Evolutionary conservation across 2,797 vertebrate species (phyloP).

Genomic region (Falco cherrug): DNA sequence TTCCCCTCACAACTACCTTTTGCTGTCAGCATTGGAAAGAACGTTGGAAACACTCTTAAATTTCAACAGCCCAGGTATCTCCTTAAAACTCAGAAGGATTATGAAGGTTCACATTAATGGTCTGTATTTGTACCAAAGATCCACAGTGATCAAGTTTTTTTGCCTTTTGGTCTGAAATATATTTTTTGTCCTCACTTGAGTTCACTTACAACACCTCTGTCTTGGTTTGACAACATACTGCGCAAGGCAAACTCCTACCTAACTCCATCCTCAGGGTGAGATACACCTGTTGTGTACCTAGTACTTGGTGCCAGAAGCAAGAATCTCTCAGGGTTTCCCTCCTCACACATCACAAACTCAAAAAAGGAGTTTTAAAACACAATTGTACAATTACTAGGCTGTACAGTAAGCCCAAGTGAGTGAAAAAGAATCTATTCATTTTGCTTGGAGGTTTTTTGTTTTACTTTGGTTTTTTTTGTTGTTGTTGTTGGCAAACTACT

Average conservation of each 20-base stretch:
- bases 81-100: not conserved
- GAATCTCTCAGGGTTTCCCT: not conserved
- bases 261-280: not conserved
- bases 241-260: not conserved
- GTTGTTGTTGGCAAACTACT: too few species aligned
- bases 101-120: not conserved
- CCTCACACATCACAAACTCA: not conserved
- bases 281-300: not conserved
- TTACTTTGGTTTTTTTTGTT: not conserved
- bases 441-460: not conserved
- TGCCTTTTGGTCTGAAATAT: not conserved
- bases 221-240: not conserved
- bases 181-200: not conserved
- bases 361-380: not conserved
- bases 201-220: not conserved
- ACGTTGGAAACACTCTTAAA: not conserved
- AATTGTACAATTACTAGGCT: not conserved
- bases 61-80: not conserved
- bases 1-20: not conserved
- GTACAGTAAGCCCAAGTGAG: not conserved
- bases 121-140: not conserved
- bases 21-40: not conserved
- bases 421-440: not conserved
- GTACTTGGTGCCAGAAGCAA: not conserved
- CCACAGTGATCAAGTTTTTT: not conserved